These are phyloP conservation scores for Phanerotoma sp. DNA, from an alignment of 2,888 invertebrate genomes.

Conservation along the genomic window DNA sequence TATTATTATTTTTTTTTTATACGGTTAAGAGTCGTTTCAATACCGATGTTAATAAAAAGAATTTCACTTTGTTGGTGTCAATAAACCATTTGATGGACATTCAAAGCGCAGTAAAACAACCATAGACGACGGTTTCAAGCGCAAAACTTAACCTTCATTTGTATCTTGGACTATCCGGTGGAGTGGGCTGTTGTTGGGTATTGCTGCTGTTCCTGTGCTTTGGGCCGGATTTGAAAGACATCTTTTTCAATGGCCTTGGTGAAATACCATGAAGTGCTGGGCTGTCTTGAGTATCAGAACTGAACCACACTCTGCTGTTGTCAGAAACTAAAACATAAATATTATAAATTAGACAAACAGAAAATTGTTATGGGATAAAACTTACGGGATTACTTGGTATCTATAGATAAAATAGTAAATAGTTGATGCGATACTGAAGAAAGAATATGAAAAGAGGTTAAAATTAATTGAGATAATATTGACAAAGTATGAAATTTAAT, in stretches of 20 bases:
- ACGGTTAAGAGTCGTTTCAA: too few relatives aligned
- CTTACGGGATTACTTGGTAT: neutral
- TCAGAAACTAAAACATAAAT: constrained; percentile 48
- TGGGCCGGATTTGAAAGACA: constrained; percentile 66
- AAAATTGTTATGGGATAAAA: neutral
- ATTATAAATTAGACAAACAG: constrained; percentile 22
- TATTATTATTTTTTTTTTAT: constrained; percentile 1
- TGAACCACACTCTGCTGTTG: constrained; percentile 62
- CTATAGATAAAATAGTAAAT: neutral
- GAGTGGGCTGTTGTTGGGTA: constrained; percentile 51
- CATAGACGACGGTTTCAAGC: neutral
- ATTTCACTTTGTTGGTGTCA: too few relatives aligned
- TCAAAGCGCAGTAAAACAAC: neutral
- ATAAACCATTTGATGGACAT: neutral
- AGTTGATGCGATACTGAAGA: too few relatives aligned
- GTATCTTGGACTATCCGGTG: constrained; percentile 55
- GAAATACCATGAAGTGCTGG: constrained; percentile 61
- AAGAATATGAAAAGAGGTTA: too few relatives aligned
- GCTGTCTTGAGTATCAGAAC: constrained; percentile 52
- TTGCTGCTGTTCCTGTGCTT: constrained; percentile 48
- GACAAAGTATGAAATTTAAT: neutral
- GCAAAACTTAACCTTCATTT: constrained; percentile 40
- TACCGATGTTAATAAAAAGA: too few relatives aligned
- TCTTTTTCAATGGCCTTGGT: constrained; percentile 70
- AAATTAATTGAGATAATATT: too few relatives aligned